These are phyloP conservation scores for Origma solitaria DNA, from an alignment of 2,113 vertebrate genomes.

Conservation along the genomic window DNA sequence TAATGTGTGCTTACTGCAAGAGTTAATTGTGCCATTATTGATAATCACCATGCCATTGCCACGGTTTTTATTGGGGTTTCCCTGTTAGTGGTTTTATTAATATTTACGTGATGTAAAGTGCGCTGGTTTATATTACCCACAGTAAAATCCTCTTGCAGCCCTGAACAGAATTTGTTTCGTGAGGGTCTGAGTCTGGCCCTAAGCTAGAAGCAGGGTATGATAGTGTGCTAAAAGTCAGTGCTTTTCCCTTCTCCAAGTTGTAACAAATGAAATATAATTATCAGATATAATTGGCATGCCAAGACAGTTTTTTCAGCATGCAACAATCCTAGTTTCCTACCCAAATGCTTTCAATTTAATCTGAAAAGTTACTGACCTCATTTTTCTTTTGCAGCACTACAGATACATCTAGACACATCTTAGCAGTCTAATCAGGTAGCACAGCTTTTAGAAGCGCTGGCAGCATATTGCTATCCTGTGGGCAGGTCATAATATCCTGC, in stretches of 20 bases:
- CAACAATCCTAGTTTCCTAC: background rate
- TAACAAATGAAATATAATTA: slow-evolving; percentile 35
- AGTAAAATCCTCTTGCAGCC: background rate
- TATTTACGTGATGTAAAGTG: background rate
- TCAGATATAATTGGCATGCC: slow-evolving; percentile 28
- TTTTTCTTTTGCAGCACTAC: slow-evolving; percentile 38
- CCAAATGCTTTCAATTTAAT: slow-evolving; percentile 50
- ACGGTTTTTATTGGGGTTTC: background rate
- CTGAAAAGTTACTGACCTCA: slow-evolving; percentile 57
- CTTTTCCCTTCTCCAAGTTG: background rate
- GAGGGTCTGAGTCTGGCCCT: background rate
- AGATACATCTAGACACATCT: slow-evolving; percentile 20
- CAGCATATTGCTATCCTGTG: slow-evolving; percentile 45
- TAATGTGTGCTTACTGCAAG: background rate
- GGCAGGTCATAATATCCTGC: slow-evolving; percentile 62
- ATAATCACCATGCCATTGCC: background rate
- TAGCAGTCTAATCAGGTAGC: slow-evolving; percentile 65
- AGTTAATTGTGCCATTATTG: slow-evolving; percentile 16
- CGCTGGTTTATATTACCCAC: background rate
- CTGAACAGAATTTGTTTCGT: background rate
- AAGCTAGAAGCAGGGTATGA: background rate
- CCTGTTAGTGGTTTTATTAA: background rate
- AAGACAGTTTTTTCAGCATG: background rate
- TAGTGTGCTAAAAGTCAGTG: background rate
- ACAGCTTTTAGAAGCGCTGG: slow-evolving; percentile 44